Base-by-base conservation (phyloP, 2,797 vertebrate genomes). In the Stomatorhinus walkeri region DNA sequence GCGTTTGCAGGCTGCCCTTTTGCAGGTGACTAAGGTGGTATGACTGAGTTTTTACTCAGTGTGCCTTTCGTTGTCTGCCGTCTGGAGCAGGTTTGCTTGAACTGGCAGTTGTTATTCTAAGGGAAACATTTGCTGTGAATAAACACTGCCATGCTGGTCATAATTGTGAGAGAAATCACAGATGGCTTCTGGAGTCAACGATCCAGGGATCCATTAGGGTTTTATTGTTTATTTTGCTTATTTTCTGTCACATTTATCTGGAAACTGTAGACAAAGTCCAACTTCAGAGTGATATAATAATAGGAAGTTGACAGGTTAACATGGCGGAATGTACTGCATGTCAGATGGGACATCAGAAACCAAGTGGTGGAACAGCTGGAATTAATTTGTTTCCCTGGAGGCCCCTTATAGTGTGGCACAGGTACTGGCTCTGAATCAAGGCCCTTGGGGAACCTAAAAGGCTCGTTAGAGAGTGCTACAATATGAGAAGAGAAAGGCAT, bases 1-100 rank as follows among this genome's bases (percentile, higher is more conserved):
- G 93, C 97, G 96, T 85, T 94, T 99, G 89, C 96, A 95, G 92
- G 93, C 91, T 91, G 95, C 96, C 84, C 90, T 95, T 87, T 94
- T 95, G 91, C 96, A 98, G 97, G 98, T 99, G 94, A 90, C 90
- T 91, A 87, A 10, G 40, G 51, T 89, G 28, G 40, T 16, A 16
- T 24, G 81, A 85, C 19, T 85, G n/a, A 24, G 46, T 49, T 48
- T n/a, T 84, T 51, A 14, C n/a, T 49, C 81, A 12, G 19, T 10
- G 3, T 46, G 81, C 22, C 48, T 51, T 51, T 24, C 10, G 3
- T 24, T 85, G n/a, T 51, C 46, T 43, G 22, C 40, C 46, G 19
- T 40, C 76, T 81, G 36, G 40, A 81, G 40, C 76, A 46, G 19
- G 19, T 22, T 81, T 81, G 76, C 40, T 43, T 81, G 40, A n/a